These are phyloP conservation scores for Arrhamphus sclerolepis DNA, from an alignment of 2,797 vertebrate species.

Conservation along the genomic window DNA sequence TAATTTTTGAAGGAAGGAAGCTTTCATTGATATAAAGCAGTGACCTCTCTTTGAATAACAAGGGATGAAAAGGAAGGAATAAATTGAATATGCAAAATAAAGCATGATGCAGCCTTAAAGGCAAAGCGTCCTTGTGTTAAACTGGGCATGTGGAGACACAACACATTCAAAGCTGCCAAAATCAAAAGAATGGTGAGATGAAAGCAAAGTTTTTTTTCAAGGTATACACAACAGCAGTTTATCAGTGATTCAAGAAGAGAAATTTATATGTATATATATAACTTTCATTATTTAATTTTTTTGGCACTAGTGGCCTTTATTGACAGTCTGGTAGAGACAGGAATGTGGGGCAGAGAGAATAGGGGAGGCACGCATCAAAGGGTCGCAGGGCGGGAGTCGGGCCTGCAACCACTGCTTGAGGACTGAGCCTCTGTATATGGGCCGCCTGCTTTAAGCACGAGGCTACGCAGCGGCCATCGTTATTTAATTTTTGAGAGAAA, in stretches of 20 bases:
- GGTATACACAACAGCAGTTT: conserved; percentile 13
- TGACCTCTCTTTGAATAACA: conserved; percentile 25
- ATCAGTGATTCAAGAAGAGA: neutral
- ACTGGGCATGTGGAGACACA: conserved; percentile 19
- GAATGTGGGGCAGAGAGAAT: too few relatives aligned
- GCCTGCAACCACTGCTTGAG: too few relatives aligned
- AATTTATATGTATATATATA: too few relatives aligned
- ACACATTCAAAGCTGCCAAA: conserved; percentile 38
- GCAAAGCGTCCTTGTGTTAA: conserved; percentile 29
- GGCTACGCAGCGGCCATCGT: too few relatives aligned
- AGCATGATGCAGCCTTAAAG: conserved; percentile 44
- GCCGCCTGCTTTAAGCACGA: too few relatives aligned
- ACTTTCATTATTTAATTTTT: too few relatives aligned
- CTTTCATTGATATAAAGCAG: conserved; percentile 23
- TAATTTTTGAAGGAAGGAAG: neutral
- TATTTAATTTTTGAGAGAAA: too few relatives aligned
- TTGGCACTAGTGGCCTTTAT: too few relatives aligned
- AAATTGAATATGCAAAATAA: conserved; percentile 12
- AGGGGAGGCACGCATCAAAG: too few relatives aligned
- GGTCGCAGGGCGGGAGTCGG: too few relatives aligned
- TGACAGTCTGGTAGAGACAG: too few relatives aligned
- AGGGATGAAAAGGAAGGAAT: conserved; percentile 10
- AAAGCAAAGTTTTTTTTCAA: conserved; percentile 48
- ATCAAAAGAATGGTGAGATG: conserved; percentile 37
- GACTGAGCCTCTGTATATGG: too few relatives aligned